Conservation (phyloP, 2,113 vertebrate species). For the Sceloporus tristichus region DNA sequence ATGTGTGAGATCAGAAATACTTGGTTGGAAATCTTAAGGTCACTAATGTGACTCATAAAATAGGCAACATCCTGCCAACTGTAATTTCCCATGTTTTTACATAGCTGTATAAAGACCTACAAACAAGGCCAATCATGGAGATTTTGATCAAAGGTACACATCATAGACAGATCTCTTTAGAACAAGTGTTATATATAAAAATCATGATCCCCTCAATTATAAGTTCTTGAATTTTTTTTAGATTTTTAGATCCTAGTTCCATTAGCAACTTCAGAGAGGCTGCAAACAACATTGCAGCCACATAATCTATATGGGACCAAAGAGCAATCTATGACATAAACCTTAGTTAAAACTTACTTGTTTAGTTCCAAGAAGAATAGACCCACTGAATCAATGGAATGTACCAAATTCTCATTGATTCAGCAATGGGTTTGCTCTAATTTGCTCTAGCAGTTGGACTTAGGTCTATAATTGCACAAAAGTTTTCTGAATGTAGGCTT, state of each 20-base stretch:
- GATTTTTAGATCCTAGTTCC: not conserved
- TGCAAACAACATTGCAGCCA: not conserved
- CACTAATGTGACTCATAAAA: not conserved
- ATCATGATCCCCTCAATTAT: not conserved
- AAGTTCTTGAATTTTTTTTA: not conserved
- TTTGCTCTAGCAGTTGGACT: too few species aligned
- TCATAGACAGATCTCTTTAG: not conserved
- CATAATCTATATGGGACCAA: not conserved
- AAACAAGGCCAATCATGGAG: not conserved
- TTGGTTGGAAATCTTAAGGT: not conserved
- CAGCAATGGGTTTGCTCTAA: too few species aligned
- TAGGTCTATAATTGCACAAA: not conserved
- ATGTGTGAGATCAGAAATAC: not conserved
- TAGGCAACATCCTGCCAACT: not conserved
- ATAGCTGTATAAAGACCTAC: not conserved
- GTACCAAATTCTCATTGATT: too few species aligned
- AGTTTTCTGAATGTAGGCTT: too few species aligned
- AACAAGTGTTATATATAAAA: too few species aligned
- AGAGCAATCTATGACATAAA: too few species aligned
- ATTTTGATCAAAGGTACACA: not conserved
- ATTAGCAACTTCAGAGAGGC: too few species aligned
- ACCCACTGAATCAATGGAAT: too few species aligned
- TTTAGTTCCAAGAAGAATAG: too few species aligned
- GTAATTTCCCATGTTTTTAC: not conserved
- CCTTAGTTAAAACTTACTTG: too few species aligned